These are phyloP conservation scores for Drosophila sp. DNA, from an alignment of 1,140 invertebrate species.

Conservation along the genomic window DNA sequence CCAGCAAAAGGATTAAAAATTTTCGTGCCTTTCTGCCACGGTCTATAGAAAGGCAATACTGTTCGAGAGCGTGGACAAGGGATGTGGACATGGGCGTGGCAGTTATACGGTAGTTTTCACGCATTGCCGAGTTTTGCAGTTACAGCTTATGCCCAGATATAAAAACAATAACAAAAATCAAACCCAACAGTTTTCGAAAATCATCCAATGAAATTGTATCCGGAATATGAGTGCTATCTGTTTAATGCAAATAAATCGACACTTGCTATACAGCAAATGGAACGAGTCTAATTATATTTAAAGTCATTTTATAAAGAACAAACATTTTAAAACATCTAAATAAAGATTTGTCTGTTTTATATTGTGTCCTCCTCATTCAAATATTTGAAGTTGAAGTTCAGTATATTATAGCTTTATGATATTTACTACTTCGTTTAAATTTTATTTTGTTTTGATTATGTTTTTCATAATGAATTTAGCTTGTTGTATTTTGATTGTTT, in stretches of 20 bases:
- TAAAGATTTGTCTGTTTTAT: no score
- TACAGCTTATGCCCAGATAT: slow-evolving; percentile 50
- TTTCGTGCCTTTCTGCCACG: slow-evolving; percentile 58
- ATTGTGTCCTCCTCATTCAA: no score
- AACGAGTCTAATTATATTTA: no score
- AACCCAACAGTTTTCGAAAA: slow-evolving; percentile 54
- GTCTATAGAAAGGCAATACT: slow-evolving; percentile 42
- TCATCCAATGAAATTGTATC: slow-evolving; percentile 1
- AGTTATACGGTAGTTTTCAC: slow-evolving; percentile 71
- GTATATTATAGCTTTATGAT: no score
- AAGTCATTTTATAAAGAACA: no score
- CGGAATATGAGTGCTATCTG: background rate
- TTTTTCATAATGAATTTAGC: slow-evolving; percentile 11
- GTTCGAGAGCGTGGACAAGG: background rate
- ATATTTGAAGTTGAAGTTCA: background rate
- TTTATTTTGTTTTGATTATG: background rate
- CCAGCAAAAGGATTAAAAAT: slow-evolving; percentile 78
- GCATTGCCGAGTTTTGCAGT: slow-evolving; percentile 77
- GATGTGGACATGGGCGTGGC: slow-evolving; percentile 44
- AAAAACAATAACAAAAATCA: slow-evolving; percentile 60
- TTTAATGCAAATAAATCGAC: background rate
- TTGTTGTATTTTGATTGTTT: slow-evolving; percentile 10
- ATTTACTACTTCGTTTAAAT: background rate
- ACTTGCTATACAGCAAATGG: background rate
- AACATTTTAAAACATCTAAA: no score